Evolutionary conservation across 1,140 invertebrate species (phyloP).

Genomic region (Scylla paramamosain): DNA sequence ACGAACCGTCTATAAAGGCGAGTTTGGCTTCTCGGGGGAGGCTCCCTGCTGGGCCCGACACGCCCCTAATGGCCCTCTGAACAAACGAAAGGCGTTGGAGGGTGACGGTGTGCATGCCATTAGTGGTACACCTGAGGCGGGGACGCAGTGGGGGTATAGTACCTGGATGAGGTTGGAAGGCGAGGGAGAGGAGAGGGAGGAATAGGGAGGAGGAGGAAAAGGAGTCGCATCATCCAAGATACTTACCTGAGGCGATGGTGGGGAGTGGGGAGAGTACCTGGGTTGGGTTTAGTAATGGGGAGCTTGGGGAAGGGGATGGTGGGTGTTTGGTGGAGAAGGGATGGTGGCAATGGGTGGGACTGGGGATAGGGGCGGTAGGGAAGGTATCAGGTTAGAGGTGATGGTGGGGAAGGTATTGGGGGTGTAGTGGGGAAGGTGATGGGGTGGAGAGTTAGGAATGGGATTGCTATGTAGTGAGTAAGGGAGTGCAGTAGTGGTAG

Average conservation of each 20-base stretch:
- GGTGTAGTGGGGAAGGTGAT: not conserved
- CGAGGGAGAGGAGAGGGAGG: too few species aligned
- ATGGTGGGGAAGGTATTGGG: not conserved
- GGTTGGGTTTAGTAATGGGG: too few species aligned
- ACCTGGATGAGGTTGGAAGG: too few species aligned
- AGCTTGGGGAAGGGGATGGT: too few species aligned
- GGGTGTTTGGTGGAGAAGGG: not conserved
- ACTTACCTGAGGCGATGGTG: too few species aligned
- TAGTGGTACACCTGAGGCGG: not conserved
- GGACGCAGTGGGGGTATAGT: not conserved
- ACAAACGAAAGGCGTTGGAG: slow-evolving; percentile 62
- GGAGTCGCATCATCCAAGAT: too few species aligned
- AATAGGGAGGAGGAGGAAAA: too few species aligned
- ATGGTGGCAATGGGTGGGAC: not conserved
- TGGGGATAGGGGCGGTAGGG: not conserved
- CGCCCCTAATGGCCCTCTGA: slow-evolving; percentile 50
- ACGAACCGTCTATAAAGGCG: slow-evolving; percentile 37
- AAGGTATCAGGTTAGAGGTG: too few species aligned
- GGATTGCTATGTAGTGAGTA: too few species aligned
- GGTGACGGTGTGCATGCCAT: not conserved
- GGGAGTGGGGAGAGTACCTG: too few species aligned
- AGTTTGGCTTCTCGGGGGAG: not conserved
- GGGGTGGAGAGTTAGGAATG: too few species aligned
- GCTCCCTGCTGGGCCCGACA: slow-evolving; percentile 36
- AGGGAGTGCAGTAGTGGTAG: too few species aligned